Evolutionary conservation across 2,888 invertebrate genomes (phyloP), one percentile per base, ranked within the genome.

Genomic region (Drosophila mimica): DNA sequence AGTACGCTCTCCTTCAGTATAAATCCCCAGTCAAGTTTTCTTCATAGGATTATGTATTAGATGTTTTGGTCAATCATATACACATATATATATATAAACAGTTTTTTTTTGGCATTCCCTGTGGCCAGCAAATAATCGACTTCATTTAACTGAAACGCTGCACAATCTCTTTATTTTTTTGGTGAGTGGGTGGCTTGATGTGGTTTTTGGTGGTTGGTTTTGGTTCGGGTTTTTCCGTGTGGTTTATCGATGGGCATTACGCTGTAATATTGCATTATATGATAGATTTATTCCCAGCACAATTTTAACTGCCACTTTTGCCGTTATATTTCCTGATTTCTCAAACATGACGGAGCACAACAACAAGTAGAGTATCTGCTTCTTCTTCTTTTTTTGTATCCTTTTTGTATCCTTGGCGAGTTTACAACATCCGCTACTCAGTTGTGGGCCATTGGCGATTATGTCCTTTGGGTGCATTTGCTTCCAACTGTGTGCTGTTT

Each of bases 251-350:
- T 72, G 81, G 76, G 74, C 79, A 89, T 87, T 88, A 84, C 83
- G 89, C 65, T 80, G 78, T 85, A 85, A 85, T 85, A 85, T 86
- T 86, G 77, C 85, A 82, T 89, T 88, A 86, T 89, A 88, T 89
- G 85, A 90, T 90, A 69, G 87, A 87, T 87, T 82, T 90, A 89
- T 90, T 90, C 90, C 89, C 90, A 89, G 82, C 81, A 85, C 91
- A 91, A 90, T 87, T 89, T 90, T 84, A 86, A 82, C 88, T 84
- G 88, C 76, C 82, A 85, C 85, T 85, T 88, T 79, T 79, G 77
- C 61, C 43, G 71, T 62, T 76, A 56, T 80, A 30, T 34, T 68
- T 76, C 63, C 65, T 68, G 71, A 70, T 70, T 73, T 68, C 69
- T 53, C 54, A 68, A 67, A 51, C 30, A 61, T 53, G 30, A 48